Base-by-base conservation (phyloP, 2,797 vertebrate species). In the Oreonectes daqikongensis region DNA sequence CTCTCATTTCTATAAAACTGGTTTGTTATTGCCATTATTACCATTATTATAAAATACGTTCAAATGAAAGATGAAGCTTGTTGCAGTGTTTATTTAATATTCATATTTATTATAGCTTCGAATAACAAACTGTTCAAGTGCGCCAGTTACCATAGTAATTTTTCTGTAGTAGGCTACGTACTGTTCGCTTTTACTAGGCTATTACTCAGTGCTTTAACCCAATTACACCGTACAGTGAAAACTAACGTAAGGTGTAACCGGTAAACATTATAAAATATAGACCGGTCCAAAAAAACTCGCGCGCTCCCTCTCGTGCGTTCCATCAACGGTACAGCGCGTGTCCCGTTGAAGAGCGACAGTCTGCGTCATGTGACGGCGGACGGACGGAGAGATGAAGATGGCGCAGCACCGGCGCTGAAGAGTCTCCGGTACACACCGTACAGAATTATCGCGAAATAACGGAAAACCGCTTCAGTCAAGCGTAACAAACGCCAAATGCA, bases 361-460 rank as follows among this genome's bases (percentile, higher is more conserved):
- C 87, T 86, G 86, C 87, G 88, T 92, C 93, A 92, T 89, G 90
- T 93, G 91, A 93, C 87, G 77, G 74, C 72, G 83, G 78, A 71
- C 79, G 84, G 65, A 75, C 50, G 61, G 76, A 30, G 78, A 89
- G 75, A 76, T 69, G 75, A 92, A 91, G 90, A 93, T 93, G 91
- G 92, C 92, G 91, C 91, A 92, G 86, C 88, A 75, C 75, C 79
- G 78, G 68, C 79, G 77, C 60, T 77, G 57, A 80, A 38, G 71
- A 72, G 18, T 77, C 68, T 73, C 26, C 69, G 32, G 65, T 73
- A 53, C 64, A n/a, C n/a, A 48, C 11, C 53, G 40, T 15, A n/a
- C 26, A 9, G 1, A 26, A 67, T 35, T 24, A 48, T 30, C 22
- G 24, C 26, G 26, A 70, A 59, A 72, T 28, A n/a, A 63, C 75